Evolutionary conservation across 2,888 invertebrate genomes (phyloP).

Genomic region (Pammene aurita): DNA sequence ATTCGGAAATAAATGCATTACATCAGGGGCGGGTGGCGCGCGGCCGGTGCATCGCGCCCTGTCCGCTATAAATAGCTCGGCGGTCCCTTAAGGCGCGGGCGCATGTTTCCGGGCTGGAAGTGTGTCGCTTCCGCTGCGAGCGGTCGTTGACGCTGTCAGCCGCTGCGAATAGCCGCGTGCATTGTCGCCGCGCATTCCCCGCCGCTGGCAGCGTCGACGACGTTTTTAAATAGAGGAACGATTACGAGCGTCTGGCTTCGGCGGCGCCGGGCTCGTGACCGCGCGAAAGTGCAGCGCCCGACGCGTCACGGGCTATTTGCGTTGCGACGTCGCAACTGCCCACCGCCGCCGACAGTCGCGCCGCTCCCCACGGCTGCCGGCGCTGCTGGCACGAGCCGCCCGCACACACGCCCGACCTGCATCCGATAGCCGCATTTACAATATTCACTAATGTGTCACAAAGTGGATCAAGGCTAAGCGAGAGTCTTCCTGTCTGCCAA

Average conservation of each 20-base stretch:
- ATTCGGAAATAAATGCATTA: constrained; percentile 63
- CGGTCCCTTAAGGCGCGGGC: constrained; percentile 81
- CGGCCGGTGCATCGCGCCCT: constrained; percentile 42
- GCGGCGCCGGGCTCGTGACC: constrained; percentile 79
- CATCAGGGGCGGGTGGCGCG: constrained; percentile 61
- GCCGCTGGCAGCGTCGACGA: constrained; percentile 71
- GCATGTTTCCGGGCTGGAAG: constrained; percentile 82
- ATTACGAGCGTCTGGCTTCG: constrained; percentile 78
- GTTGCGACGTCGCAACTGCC: constrained; percentile 51
- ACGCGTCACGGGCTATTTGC: constrained; percentile 81
- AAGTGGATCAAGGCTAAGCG: constrained; percentile 37
- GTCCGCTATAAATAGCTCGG: constrained; percentile 71
- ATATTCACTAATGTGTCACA: constrained; percentile 33
- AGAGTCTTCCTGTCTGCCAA: constrained; percentile 27
- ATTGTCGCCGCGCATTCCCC: constrained; percentile 67
- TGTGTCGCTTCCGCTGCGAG: constrained; percentile 80
- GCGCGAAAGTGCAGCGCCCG: constrained; percentile 81
- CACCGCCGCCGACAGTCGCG: constrained; percentile 46
- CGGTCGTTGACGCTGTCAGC: constrained; percentile 78
- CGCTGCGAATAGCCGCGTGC: constrained; percentile 55
- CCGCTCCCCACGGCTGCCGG: constrained; percentile 39
- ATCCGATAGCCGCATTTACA: constrained; percentile 21
- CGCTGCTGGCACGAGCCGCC: constrained; percentile 17
- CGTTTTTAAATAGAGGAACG: constrained; percentile 81
- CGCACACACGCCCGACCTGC: constrained; percentile 24